Evolutionary conservation across 2,888 invertebrate species (phyloP), one percentile per base, ranked within the genome.

Genomic region (Pollenia angustigena): DNA sequence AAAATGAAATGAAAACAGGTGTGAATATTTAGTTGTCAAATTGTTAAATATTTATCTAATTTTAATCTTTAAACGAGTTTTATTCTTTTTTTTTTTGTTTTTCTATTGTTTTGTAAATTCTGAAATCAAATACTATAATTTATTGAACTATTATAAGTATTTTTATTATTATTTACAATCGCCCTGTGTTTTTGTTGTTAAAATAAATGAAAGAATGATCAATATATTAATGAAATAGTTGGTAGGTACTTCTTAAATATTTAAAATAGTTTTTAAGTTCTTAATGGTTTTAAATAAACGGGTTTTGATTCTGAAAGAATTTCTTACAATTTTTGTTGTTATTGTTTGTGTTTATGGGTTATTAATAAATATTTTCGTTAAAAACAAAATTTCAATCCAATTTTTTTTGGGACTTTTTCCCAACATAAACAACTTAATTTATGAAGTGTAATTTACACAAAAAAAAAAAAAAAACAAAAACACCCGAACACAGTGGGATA

Each of bases 21-120:
- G 87, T 87, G 87, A 87, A 87, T 87, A 87, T 83, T 83, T 87
- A 84, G 84, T 81, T 87, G 83, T 87, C 87, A 87, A 87, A 78
- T 81, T 76, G 72, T 87, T 84, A 60, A 82, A 87, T 71, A 72
- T 78, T 84, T 32, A 32, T 32, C 32, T 32, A 32, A 32, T 32
- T 6, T 32, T 83, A 87, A 87, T 80, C 81, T 76, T 16, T 58
- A 84, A 87, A 84, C 87, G 40, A 76, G 87, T 87, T 86, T 60
- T 42, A 56, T 48, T 54, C n/a, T 62, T 60, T 54, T 74, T 69
- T 4, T 18, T 40, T 79, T 40, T 16, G 32, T 46, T 56, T 14
- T 54, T 69, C n/a, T 75, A 52, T 58, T 81, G 68, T 44, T 85
- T 72, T 78, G 69, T 78, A 48, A 72, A 80, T 81, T 81, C 18